phyloP scores from a whole-genome alignment of 2,797 vertebrate species.

The Rhinogobio ventralis region DNA sequence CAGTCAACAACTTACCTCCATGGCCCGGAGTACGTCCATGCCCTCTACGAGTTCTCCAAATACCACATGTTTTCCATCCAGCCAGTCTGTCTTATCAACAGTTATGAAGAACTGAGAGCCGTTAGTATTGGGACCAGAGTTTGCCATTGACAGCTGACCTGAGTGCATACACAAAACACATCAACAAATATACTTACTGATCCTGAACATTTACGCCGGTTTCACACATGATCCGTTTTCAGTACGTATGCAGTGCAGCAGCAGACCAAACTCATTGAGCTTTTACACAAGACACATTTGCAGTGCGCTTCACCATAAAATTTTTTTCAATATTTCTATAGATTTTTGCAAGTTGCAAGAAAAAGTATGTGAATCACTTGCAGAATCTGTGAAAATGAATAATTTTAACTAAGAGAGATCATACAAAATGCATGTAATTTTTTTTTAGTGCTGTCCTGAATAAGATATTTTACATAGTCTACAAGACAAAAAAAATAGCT shows the following conservation, averaged over 20 bases:
- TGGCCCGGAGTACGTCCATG: conserved; percentile 89
- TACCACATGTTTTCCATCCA: conserved; percentile 95
- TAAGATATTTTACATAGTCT: no score
- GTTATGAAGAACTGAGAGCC: conserved; percentile 97
- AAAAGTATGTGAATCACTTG: no score
- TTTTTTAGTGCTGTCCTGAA: no score
- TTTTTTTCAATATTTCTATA: not conserved
- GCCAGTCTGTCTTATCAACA: conserved; percentile 92
- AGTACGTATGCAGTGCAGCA: not conserved
- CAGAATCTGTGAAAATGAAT: no score
- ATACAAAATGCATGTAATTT: no score
- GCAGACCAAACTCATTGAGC: not conserved
- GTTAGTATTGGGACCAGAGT: conserved; percentile 89
- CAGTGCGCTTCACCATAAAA: not conserved
- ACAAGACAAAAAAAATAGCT: no score
- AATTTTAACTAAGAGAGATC: no score
- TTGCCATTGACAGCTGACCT: conserved; percentile 93
- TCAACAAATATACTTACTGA: not conserved
- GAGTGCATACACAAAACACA: not conserved
- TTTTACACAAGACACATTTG: not conserved
- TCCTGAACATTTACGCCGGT: not conserved
- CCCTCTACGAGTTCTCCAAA: conserved; percentile 95
- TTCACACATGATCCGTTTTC: not conserved
- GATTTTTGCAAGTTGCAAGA: no score
- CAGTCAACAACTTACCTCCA: conserved; percentile 82